Percentiles rank a stretch among this genome's conserved stretches.
Conservation (phyloP, 2,888 invertebrate species). For the Eulithis testata region DNA sequence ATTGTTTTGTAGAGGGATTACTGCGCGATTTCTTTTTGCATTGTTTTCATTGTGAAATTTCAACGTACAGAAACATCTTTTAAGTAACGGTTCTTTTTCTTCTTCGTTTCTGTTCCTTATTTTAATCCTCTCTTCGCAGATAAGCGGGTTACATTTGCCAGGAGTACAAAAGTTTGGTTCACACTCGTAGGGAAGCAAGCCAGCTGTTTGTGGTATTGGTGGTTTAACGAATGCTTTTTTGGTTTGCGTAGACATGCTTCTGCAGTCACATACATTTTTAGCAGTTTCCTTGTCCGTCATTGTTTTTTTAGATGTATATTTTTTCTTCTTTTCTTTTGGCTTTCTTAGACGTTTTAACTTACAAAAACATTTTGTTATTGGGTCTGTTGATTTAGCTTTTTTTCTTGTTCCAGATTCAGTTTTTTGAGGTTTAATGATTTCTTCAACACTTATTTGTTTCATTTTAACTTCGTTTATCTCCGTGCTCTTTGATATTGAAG, state of each 20-base stretch:
- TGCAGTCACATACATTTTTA: constrained; percentile 2
- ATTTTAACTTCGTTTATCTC: constrained; percentile 5
- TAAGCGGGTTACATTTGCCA: constrained; percentile 38
- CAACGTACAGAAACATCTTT: constrained; percentile 35
- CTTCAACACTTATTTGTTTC: constrained; percentile 8
- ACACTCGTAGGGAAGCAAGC: constrained; percentile 30
- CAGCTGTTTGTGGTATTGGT: constrained; percentile 9
- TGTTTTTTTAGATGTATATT: constrained; percentile 8
- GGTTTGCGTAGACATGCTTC: constrained; percentile 13
- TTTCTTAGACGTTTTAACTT: constrained; percentile 21
- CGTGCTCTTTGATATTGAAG: background rate
- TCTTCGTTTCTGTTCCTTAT: constrained; percentile 22
- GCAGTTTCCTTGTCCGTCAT: constrained; percentile 4
- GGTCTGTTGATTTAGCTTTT: constrained; percentile 5
- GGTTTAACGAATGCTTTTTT: constrained; percentile 8
- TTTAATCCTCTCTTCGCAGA: constrained; percentile 38
- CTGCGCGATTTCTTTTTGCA: constrained; percentile 5
- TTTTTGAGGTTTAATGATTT: background rate
- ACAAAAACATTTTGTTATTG: constrained; percentile 29
- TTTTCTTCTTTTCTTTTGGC: background rate
- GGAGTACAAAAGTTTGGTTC: constrained; percentile 39
- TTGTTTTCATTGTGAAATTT: constrained; percentile 35
- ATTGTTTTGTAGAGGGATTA: constrained; percentile 9
- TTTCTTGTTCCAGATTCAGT: constrained; percentile 1
- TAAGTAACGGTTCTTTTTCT: constrained; percentile 11